phyloP scores from a whole-genome alignment of 2,888 invertebrate genomes.

The Cistogaster globosa region DNA sequence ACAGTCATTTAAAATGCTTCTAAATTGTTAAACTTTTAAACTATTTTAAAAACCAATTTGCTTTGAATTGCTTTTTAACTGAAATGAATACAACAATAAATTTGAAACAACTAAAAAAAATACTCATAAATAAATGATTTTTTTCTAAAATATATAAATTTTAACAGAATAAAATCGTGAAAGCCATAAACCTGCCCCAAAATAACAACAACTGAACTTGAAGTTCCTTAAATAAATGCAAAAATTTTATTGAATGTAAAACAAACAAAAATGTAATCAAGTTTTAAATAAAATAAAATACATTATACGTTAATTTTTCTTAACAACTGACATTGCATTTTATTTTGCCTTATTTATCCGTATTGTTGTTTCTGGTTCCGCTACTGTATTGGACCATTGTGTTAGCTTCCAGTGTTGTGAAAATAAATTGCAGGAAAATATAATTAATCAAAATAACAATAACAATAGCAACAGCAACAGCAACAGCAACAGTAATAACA shows the following conservation, averaged over 20 bases:
- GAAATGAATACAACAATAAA: background rate
- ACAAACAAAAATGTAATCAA: conserved; percentile 23
- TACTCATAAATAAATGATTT: background rate
- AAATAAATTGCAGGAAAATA: conserved; percentile 67
- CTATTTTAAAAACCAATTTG: conserved; percentile 7
- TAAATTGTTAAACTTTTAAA: conserved; percentile 9
- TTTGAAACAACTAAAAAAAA: background rate
- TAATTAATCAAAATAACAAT: conserved; percentile 71
- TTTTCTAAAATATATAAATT: conserved; percentile 7
- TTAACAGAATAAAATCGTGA: background rate
- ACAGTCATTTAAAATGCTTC: background rate
- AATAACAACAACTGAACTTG: conserved; percentile 49
- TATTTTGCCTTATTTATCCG: conserved; percentile 16
- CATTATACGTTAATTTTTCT: conserved; percentile 67
- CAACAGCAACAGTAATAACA: background rate
- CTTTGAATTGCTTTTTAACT: conserved; percentile 22
- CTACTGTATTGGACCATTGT: conserved; percentile 49
- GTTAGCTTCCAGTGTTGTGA: conserved; percentile 38
- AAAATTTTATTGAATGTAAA: conserved; percentile 40
- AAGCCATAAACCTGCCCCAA: background rate
- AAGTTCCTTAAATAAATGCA: conserved; percentile 45
- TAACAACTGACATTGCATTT: conserved; percentile 64
- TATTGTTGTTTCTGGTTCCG: conserved; percentile 28
- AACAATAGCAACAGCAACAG: conserved; percentile 16
- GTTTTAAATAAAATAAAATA: conserved; percentile 32